A percentile compares a stretch with the other conserved stretches of the same genome.
Evolutionary conservation across 1,140 invertebrate species (phyloP).

Genomic region (Drosophila kurseongensis): DNA sequence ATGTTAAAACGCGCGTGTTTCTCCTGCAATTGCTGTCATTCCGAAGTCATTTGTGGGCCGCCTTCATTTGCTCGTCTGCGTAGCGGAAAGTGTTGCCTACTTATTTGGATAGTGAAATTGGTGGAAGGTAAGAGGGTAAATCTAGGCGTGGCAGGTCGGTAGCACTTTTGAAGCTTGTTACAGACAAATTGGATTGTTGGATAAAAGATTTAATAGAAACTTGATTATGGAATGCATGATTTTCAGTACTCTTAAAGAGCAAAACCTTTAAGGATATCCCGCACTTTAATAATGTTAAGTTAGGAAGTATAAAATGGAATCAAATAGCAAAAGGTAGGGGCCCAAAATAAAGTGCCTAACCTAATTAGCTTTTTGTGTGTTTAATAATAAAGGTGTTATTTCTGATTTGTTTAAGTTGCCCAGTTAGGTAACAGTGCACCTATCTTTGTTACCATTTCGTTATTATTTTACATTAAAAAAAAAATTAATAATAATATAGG

Average conservation of each 20-base stretch:
- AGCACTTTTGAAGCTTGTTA: not conserved
- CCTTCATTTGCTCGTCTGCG: conserved; percentile 20
- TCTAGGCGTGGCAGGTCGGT: conserved; percentile 2
- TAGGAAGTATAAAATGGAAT: too few species aligned
- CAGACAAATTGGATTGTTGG: conserved; percentile 9
- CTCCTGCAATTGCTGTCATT: conserved; percentile 74
- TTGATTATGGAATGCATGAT: conserved; percentile 9
- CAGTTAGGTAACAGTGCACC: too few species aligned
- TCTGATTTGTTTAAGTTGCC: too few species aligned
- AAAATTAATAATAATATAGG: too few species aligned
- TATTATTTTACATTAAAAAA: too few species aligned
- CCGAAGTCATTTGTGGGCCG: conserved; percentile 68
- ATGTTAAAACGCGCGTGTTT: conserved; percentile 80
- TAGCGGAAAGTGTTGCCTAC: conserved; percentile 33
- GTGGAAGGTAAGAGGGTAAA: not conserved
- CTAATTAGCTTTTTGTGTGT: too few species aligned
- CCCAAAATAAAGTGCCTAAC: too few species aligned
- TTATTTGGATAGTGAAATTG: conserved; percentile 14
- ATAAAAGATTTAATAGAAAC: not conserved
- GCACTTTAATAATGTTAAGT: too few species aligned
- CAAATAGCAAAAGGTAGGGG: too few species aligned
- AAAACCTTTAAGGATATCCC: not conserved
- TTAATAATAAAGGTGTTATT: too few species aligned
- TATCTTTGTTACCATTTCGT: too few species aligned
- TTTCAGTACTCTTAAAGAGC: too few species aligned